These are phyloP conservation scores for Tarsius wallacei DNA, from an alignment of 2,797 vertebrate species.

Conservation along the genomic window DNA sequence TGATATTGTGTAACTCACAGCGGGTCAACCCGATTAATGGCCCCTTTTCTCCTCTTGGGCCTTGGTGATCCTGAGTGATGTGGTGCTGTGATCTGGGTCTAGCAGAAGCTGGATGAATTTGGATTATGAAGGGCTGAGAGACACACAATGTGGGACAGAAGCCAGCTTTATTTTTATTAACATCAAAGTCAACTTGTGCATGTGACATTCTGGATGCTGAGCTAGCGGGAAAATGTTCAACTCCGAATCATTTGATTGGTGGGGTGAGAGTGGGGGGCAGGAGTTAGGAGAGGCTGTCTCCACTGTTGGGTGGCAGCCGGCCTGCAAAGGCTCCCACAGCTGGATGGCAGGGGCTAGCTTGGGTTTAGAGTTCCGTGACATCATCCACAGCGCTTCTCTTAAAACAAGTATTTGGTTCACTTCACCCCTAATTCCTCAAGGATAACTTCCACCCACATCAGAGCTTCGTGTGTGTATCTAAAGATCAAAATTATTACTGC, in stretches of 20 bases:
- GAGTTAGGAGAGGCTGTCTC: not conserved
- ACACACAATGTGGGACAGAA: not conserved
- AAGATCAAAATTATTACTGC: too few species aligned
- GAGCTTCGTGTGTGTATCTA: fast-evolving
- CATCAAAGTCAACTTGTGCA: not conserved
- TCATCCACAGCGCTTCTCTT: not conserved
- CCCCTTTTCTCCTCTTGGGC: not conserved
- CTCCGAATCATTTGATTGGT: not conserved
- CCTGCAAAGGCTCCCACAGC: not conserved
- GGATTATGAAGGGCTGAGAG: not conserved
- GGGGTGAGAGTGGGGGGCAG: not conserved
- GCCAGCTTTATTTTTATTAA: not conserved
- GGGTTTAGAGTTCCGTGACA: too few species aligned
- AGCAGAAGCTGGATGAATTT: not conserved
- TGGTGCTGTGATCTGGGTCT: not conserved
- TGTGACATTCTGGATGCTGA: not conserved
- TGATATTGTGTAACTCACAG: fast-evolving
- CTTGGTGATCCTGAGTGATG: not conserved
- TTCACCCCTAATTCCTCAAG: not conserved
- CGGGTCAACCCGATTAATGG: not conserved
- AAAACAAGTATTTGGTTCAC: not conserved
- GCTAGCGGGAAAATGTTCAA: not conserved
- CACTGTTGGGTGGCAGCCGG: too few species aligned
- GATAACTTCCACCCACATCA: fast-evolving
- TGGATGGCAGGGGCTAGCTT: not conserved